Conservation (phyloP, 2,797 vertebrate species). For the Delichon dasypus region DNA sequence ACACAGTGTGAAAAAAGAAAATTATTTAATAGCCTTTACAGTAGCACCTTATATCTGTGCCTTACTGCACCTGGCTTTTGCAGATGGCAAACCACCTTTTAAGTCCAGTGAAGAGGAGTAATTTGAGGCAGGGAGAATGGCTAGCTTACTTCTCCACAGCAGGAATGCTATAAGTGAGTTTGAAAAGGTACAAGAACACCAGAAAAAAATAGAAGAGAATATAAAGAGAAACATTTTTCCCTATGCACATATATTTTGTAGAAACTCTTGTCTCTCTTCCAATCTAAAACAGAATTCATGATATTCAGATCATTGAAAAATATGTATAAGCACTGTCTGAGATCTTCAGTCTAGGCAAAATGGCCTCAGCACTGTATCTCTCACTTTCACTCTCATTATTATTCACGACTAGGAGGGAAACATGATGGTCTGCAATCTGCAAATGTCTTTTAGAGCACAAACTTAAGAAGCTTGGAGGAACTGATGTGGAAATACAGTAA, state of each 20-base stretch:
- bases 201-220: conserved; percentile 37
- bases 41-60: background rate
- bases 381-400: conserved; percentile 58
- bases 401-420: conserved; percentile 65
- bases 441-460: conserved; percentile 67
- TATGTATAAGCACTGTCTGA: conserved; percentile 48
- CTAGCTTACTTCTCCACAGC: background rate
- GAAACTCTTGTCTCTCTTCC: conserved; percentile 37
- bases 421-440: conserved; percentile 63
- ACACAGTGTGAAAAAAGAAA: background rate
- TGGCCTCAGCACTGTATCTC: conserved; percentile 50
- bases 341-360: conserved; percentile 59
- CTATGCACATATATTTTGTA: conserved; percentile 35
- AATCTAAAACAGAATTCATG: conserved; percentile 56
- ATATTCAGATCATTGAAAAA: conserved; percentile 65
- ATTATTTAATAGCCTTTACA: conserved; percentile 11
- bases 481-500: conserved; percentile 60
- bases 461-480: conserved; percentile 41
- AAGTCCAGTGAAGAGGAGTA: conserved; percentile 9
- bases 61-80: conserved; percentile 13
- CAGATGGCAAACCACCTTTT: background rate
- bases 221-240: conserved; percentile 26
- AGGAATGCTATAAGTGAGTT: conserved; percentile 45
- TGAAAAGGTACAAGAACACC: conserved; percentile 25
- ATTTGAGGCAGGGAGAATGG: conserved; percentile 22